Evolutionary conservation across 2,113 vertebrate genomes (phyloP), one percentile per base, ranked within the genome.

Genomic region (Pseudorhombus dupliciocellatus): DNA sequence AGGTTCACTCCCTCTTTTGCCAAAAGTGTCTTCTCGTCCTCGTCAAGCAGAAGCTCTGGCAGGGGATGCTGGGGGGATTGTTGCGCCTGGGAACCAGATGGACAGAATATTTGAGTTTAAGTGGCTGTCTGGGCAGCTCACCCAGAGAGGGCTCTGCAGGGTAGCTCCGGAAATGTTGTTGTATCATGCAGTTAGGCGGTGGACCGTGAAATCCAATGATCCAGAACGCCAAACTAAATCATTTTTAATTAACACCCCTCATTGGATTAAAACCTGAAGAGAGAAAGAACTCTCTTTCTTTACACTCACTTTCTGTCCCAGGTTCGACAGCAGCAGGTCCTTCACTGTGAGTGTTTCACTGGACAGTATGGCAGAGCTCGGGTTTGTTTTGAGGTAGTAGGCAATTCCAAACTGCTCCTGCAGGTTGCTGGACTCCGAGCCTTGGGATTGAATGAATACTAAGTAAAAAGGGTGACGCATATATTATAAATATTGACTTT

Each of bases 21-120:
- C 88, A 99, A 89, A 67, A 99, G 94, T 73, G 95, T 99, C 90
- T 95, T 98, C 92, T 99, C 97, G 0, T 98, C 97, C 63, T 98
- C 97, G 0, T 95, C 96, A 81, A 99, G 93, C 44, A 95, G 84
- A 60, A 98, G 92, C 64, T 97, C 96, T 80, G 95, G 94, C 82
- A 91, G 89, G 25, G 85, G 89, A 63, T 92, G 89, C 10, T 92
- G 88, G 25, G 80, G 37, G 1, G 71, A 48, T 52, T 37, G 79
- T 53, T 91, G 91, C 2, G 81, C 77, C 91, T 93, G 90, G 30
- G 0, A 86, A 81, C 28, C 70, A 83, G 59, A 72, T 54, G 59
- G 63, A 73, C 56, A 85, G 72, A 80, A 68, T 61, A 62, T 58
- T 74, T 3, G 34, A 51, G 21, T 75, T 71, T 51, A 61, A 66